These are phyloP conservation scores for Porites lobata DNA, from an alignment of 92 coral and sea anemone genomes.

Conservation along the genomic window DNA sequence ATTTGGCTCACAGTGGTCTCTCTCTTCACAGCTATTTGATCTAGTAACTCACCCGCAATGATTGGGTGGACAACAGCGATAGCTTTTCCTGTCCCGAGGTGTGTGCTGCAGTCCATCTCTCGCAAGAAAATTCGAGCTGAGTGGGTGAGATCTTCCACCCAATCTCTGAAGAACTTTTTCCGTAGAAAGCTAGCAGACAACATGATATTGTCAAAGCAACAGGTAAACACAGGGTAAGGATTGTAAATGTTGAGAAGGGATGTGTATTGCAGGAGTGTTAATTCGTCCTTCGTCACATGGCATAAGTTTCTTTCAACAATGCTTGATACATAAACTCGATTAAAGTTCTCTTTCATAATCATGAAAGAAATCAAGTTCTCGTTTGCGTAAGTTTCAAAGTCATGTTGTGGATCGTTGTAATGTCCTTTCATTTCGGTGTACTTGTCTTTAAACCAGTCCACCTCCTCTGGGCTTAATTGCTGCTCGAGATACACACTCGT, in stretches of 20 bases:
- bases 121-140: slow-evolving; percentile 52
- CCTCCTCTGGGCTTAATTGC: slow-evolving; percentile 22
- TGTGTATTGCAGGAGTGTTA: slow-evolving; percentile 1
- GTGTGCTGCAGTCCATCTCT: slow-evolving; percentile 37
- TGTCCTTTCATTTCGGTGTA: slow-evolving; percentile 18
- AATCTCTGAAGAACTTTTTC: slow-evolving; percentile 15
- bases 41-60: slow-evolving; percentile 40
- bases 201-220: slow-evolving; percentile 25
- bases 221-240: slow-evolving; percentile 18
- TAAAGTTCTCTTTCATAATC: slow-evolving; percentile 67
- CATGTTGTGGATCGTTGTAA: slow-evolving; percentile 14
- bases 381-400: slow-evolving; percentile 49
- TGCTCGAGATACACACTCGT: slow-evolving; percentile 39
- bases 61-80: slow-evolving; percentile 56
- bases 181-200: slow-evolving; percentile 4
- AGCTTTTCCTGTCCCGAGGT: slow-evolving; percentile 51
- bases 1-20: slow-evolving; percentile 25
- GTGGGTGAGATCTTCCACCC: slow-evolving; percentile 56
- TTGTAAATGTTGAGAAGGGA: slow-evolving; percentile 26
- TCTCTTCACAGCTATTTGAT: slow-evolving; percentile 8
- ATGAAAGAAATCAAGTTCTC: slow-evolving; percentile 54
- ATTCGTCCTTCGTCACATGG: slow-evolving; percentile 3
- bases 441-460: slow-evolving; percentile 52
- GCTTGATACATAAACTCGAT: slow-evolving; percentile 35
- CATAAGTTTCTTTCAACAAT: slow-evolving; percentile 40